Percentiles rank a stretch among this genome's conserved stretches.
These are phyloP conservation scores for Rana temporaria DNA, from an alignment of 2,113 vertebrate genomes.

Conservation along the genomic window DNA sequence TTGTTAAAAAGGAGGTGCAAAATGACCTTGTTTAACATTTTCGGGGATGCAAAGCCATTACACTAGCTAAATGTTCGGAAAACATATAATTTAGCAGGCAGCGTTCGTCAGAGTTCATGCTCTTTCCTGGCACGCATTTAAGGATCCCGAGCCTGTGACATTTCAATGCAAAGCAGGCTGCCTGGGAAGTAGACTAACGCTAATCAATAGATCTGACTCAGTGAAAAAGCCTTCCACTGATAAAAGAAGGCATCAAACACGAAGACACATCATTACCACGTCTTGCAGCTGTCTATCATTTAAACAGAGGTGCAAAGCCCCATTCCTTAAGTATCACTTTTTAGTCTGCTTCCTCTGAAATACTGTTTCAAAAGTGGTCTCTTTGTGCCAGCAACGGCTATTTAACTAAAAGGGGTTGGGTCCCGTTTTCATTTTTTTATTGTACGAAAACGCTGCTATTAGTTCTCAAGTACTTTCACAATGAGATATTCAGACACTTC, in stretches of 20 bases:
- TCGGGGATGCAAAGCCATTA: constrained; percentile 61
- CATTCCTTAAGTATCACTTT: constrained; percentile 58
- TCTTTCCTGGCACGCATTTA: constrained; percentile 61
- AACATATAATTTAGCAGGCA: constrained; percentile 71
- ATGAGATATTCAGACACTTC: constrained; percentile 56
- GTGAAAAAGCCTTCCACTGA: constrained; percentile 67
- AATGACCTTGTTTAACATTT: constrained; percentile 59
- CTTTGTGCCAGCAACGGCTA: constrained; percentile 32
- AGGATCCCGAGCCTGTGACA: constrained; percentile 58
- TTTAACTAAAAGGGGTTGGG: constrained; percentile 66
- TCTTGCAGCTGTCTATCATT: constrained; percentile 65
- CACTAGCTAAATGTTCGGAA: constrained; percentile 63
- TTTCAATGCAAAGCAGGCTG: constrained; percentile 66
- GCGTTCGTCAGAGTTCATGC: constrained; percentile 67
- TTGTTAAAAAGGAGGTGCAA: constrained; percentile 59
- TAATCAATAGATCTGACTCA: constrained; percentile 69
- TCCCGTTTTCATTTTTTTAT: constrained; percentile 60
- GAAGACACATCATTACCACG: constrained; percentile 66
- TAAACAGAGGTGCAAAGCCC: constrained; percentile 58
- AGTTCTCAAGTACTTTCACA: constrained; percentile 61
- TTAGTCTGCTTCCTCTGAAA: constrained; percentile 63
- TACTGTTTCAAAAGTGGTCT: constrained; percentile 63
- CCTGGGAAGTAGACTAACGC: constrained; percentile 63
- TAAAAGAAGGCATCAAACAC: constrained; percentile 67
- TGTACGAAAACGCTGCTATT: constrained; percentile 65